Percentiles rank a stretch among this genome's conserved stretches.
Evolutionary conservation across 2,888 invertebrate species (phyloP).

Genomic region (Timema cristinae): DNA sequence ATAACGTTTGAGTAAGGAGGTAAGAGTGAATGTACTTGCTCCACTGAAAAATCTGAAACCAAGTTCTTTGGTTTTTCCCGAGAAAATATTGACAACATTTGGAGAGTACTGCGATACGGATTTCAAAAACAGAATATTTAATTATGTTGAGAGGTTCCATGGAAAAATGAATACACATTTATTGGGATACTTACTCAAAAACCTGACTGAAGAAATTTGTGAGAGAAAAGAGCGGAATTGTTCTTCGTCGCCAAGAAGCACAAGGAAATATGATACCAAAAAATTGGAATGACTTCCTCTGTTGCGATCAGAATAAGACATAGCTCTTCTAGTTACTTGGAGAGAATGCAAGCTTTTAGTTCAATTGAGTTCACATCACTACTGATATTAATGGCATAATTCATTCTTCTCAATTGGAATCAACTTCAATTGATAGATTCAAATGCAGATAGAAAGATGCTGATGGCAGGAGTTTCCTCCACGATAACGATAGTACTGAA

Average conservation of each 20-base stretch:
- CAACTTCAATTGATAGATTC: background rate
- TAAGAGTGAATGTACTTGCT: background rate
- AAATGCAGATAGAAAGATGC: background rate
- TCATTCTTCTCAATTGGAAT: background rate
- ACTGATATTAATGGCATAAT: background rate
- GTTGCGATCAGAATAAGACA: background rate
- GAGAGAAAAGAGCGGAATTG: background rate
- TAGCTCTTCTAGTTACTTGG: background rate
- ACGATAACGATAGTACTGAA: background rate
- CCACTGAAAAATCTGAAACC: background rate
- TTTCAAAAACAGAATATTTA: background rate
- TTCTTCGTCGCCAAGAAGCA: background rate
- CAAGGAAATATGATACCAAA: background rate
- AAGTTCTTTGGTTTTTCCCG: background rate
- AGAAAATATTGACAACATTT: background rate
- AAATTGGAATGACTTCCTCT: background rate
- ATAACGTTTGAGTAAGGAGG: background rate
- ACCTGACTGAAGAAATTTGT: background rate
- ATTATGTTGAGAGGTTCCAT: background rate
- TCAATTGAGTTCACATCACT: background rate
- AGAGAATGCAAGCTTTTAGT: background rate
- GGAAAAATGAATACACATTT: background rate
- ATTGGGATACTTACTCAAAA: background rate
- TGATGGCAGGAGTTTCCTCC: background rate
- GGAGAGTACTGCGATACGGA: background rate